These are phyloP conservation scores for Danio rerio DNA, from an alignment of 2,113 vertebrate species.

Conservation along the genomic window DNA sequence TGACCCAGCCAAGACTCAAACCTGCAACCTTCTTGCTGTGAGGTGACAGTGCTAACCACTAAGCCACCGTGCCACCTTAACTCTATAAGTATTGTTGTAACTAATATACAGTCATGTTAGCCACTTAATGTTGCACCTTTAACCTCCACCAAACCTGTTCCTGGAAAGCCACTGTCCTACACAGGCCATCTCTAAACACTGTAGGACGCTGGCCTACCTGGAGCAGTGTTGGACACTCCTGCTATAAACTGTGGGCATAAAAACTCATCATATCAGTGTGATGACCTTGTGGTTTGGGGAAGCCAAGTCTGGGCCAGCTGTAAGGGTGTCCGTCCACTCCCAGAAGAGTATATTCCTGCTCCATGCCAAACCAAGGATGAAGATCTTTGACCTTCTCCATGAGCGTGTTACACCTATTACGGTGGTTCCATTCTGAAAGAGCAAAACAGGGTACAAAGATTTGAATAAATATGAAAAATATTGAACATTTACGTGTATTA, in stretches of 20 bases:
- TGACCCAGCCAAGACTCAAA: no score
- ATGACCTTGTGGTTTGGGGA: constrained; percentile 69
- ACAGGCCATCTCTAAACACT: no score
- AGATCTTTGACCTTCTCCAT: constrained; percentile 70
- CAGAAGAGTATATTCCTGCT: constrained; percentile 75
- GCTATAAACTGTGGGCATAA: not conserved
- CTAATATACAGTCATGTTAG: no score
- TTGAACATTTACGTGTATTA: not conserved
- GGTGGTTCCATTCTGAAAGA: constrained; percentile 75
- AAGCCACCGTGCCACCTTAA: no score
- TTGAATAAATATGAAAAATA: not conserved
- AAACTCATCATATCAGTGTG: not conserved
- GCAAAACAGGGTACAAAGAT: not conserved
- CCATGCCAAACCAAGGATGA: constrained; percentile 76
- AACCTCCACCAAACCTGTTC: not conserved
- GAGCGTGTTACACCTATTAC: constrained; percentile 64
- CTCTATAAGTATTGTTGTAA: no score
- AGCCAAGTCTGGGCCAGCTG: constrained; percentile 71
- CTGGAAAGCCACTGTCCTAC: no score
- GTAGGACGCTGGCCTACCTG: no score
- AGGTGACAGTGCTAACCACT: no score
- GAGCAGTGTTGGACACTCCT: no score
- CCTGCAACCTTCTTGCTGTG: no score
- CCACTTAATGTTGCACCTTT: not conserved
- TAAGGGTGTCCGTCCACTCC: constrained; percentile 69